Conservation (phyloP, 2,888 invertebrate genomes). For the Trichopoda pennipes region DNA sequence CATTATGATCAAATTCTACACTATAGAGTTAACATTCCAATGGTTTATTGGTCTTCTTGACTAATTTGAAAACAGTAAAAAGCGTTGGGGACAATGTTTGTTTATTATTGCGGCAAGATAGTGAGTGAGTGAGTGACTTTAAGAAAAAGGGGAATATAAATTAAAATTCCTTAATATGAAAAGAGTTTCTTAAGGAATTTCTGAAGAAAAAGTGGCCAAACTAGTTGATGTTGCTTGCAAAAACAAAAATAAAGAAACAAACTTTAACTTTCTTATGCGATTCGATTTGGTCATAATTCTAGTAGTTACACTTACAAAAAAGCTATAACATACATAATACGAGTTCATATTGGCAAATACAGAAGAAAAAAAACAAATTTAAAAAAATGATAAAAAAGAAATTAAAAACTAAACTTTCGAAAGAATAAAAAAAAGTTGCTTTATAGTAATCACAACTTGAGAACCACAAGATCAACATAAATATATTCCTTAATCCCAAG, state of each 20-base stretch:
- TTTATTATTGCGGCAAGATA: neutral
- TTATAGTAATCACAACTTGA: too few relatives aligned
- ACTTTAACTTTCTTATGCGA: constrained; percentile 24
- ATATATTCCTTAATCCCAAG: too few relatives aligned
- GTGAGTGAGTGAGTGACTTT: neutral
- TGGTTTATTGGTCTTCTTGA: constrained; percentile 13
- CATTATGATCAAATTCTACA: neutral
- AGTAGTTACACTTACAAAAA: constrained; percentile 9
- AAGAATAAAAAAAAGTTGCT: too few relatives aligned
- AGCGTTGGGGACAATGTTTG: constrained; percentile 8
- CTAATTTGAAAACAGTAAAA: constrained; percentile 32
- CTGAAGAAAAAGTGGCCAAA: constrained; percentile 44
- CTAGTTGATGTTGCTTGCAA: constrained; percentile 26
- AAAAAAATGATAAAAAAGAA: neutral
- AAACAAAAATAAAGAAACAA: neutral
- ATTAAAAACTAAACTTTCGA: too few relatives aligned
- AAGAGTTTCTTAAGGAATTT: constrained; percentile 41
- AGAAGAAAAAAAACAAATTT: neutral
- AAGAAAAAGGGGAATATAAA: constrained; percentile 43
- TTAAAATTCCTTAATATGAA: constrained; percentile 42
- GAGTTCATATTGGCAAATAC: neutral
- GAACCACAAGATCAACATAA: too few relatives aligned
- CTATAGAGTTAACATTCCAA: neutral
- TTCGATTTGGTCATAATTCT: neutral
- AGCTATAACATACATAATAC: neutral